Conservation (phyloP, 2,888 invertebrate species). For the Noctua janthina region DNA sequence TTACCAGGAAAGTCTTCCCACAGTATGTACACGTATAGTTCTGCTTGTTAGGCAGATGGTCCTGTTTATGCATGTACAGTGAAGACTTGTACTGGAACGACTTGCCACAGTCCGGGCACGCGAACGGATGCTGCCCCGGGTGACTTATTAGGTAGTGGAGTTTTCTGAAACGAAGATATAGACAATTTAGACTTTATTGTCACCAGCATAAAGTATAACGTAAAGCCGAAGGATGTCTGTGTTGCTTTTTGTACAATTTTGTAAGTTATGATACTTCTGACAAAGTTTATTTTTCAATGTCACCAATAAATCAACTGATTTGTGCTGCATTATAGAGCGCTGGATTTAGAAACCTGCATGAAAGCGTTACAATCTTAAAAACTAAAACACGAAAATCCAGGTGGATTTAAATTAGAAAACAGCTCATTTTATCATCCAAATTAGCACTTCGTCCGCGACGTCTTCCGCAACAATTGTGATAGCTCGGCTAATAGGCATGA, state of each 20-base stretch:
- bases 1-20: conserved; percentile 87
- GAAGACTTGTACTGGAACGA: conserved; percentile 91
- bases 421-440: neutral
- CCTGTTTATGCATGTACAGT: conserved; percentile 89
- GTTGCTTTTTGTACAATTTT: neutral
- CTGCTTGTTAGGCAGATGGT: conserved; percentile 84
- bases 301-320: neutral
- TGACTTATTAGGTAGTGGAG: conserved; percentile 89
- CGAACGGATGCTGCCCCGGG: conserved; percentile 88
- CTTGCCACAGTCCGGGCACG: conserved; percentile 88
- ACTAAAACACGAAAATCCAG: neutral
- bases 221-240: neutral
- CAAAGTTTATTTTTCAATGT: neutral
- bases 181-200: neutral
- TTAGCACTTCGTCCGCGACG: no score
- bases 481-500: no score
- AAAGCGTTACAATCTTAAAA: neutral
- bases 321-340: neutral
- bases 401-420: neutral
- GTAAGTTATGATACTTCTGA: no score
- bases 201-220: neutral
- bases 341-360: neutral
- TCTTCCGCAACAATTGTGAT: no score
- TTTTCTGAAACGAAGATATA: conserved; percentile 77
- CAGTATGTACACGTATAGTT: conserved; percentile 87